A percentile compares a stretch with the other conserved stretches of the same genome.
Conservation (phyloP, 2,888 invertebrate species). For the Poecilus cupreus region DNA sequence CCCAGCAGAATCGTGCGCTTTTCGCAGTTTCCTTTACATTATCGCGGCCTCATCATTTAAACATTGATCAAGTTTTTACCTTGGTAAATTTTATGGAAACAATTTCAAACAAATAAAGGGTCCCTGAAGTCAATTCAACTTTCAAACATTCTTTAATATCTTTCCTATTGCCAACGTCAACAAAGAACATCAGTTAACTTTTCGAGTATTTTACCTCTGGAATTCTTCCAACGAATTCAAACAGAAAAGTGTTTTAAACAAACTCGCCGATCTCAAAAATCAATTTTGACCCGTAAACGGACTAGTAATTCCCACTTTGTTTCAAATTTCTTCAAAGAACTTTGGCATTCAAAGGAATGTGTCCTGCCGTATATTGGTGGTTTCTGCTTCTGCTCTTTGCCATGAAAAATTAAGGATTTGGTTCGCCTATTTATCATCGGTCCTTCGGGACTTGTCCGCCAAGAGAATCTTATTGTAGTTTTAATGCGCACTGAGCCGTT, state of each 20-base stretch:
- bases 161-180: slow-evolving; percentile 53
- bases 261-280: slow-evolving; percentile 37
- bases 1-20: too few relatives aligned
- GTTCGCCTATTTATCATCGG: slow-evolving; percentile 19
- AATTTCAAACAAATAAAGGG: slow-evolving; percentile 44
- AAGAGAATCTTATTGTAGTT: slow-evolving; percentile 34
- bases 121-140: slow-evolving; percentile 54
- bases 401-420: slow-evolving; percentile 39
- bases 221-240: slow-evolving; percentile 47
- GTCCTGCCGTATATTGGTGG: background rate
- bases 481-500: slow-evolving; percentile 18
- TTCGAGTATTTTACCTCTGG: slow-evolving; percentile 45
- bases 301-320: slow-evolving; percentile 41
- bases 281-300: slow-evolving; percentile 35
- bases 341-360: slow-evolving; percentile 27
- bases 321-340: slow-evolving; percentile 41
- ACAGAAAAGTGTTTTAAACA: slow-evolving; percentile 53
- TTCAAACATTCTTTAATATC: slow-evolving; percentile 52
- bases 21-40: too few relatives aligned
- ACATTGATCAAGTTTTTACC: slow-evolving; percentile 32
- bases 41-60: slow-evolving; percentile 22
- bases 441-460: slow-evolving; percentile 14
- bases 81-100: slow-evolving; percentile 42
- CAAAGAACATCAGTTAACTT: slow-evolving; percentile 54
- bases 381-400: background rate